These are phyloP conservation scores for Stenotaenia linearis DNA, from an alignment of 2,888 invertebrate genomes.

Conservation along the genomic window DNA sequence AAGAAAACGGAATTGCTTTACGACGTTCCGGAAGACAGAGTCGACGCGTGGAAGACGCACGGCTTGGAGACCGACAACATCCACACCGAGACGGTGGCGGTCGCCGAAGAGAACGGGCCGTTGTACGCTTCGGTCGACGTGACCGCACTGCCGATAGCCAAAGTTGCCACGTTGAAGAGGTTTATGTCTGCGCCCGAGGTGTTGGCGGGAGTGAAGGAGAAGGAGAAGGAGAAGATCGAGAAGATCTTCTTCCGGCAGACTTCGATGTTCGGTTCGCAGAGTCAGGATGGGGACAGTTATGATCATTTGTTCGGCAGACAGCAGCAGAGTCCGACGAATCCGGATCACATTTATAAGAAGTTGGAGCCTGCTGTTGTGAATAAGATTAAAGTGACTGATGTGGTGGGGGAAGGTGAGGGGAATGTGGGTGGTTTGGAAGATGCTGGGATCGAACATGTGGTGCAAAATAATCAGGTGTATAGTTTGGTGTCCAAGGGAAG, in stretches of 20 bases:
- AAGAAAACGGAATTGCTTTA: conserved; percentile 31
- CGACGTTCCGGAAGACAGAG: conserved; percentile 30
- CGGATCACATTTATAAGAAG: conserved; percentile 29
- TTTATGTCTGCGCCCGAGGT: conserved; percentile 18
- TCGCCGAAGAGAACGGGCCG: neutral
- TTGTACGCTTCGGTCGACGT: conserved; percentile 27
- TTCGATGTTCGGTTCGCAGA: neutral
- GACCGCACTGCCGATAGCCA: neutral
- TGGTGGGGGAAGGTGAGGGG: neutral
- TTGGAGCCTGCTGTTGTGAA: neutral
- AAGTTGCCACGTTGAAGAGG: neutral
- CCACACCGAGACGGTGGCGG: conserved; percentile 29
- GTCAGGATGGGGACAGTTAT: conserved; percentile 10
- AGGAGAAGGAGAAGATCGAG: too few species aligned
- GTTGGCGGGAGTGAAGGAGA: neutral
- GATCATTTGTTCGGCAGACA: conserved; percentile 28
- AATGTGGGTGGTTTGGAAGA: neutral
- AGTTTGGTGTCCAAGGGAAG: conserved; percentile 22
- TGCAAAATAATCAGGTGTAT: conserved; percentile 34
- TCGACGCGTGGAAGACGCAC: conserved; percentile 36
- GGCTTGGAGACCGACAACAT: conserved; percentile 31
- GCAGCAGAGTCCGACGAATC: neutral
- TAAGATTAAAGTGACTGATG: neutral
- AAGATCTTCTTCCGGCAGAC: conserved; percentile 1
- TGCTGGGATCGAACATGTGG: conserved; percentile 14